Base-by-base conservation (phyloP, 2,888 invertebrate species). In the Scaptomyza cyrtandrae region DNA sequence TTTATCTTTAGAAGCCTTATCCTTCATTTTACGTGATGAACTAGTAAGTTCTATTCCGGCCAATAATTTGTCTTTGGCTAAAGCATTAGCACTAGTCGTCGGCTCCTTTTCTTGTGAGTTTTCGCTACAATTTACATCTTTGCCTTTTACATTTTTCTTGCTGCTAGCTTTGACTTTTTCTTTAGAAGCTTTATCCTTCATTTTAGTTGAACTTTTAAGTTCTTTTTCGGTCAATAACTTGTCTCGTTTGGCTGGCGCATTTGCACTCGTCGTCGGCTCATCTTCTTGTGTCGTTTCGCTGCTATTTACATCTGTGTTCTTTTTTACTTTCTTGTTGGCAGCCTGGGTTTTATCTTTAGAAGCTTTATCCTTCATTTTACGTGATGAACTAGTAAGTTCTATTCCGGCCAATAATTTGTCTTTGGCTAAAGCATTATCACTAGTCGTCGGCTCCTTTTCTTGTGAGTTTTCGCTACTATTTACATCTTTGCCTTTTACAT, bases 361-460 rank as follows among this genome's bases (percentile, higher is more conserved):
- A 11, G 11, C 33, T 3, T 33, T 11, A 11, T 33, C 33, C 11
- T 33, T 33, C 1, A 4, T 13, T 33, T 13, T 35, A 35, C n/a
- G 0, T 11, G 10, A 9, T 35, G 35, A 35, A 35, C n/a, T 4
- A 35, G n/a, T 35, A 35, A 35, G 35, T 35, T 35, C 35, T 1
- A 1, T 35, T n/a, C 0, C 5, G 13, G 13, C 1, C n/a, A n/a
- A 6, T n/a, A 35, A 35, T 6, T 35, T 13, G 13, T n/a, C n/a
- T 35, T 35, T 35, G 35, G 35, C 35, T n/a, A 5, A 16, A 0
- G n/a, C 33, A 19, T 27, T 54, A 6, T 24, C 13, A 19, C 27
- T 65, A 3, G 53, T 46, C 19, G 50, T 33, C 37, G 39, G 39
- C 31, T 14, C 6, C 3, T 49, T 52, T 0, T 53, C 19, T 9